Conservation (phyloP, 2,888 invertebrate species). For the Acleris laterana region DNA sequence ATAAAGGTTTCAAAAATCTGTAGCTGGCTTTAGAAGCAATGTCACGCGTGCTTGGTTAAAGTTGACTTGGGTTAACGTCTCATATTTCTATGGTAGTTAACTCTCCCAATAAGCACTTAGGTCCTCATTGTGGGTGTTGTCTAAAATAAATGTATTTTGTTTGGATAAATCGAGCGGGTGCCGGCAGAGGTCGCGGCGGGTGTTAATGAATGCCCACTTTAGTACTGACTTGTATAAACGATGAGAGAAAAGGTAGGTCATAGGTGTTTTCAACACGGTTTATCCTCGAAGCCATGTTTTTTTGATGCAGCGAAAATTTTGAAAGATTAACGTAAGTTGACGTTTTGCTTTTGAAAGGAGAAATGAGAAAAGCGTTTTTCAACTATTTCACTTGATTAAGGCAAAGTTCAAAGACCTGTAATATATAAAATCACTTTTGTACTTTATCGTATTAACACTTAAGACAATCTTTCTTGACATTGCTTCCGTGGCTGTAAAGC, state of each 20-base stretch:
- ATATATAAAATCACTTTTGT: no score
- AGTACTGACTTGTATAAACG: conserved; percentile 40
- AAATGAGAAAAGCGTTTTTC: no score
- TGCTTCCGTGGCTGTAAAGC: no score
- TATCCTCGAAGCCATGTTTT: not conserved
- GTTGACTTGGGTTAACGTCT: not conserved
- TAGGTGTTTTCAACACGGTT: not conserved
- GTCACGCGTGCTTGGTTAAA: conserved; percentile 39
- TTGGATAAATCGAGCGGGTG: conserved; percentile 69
- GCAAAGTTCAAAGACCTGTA: no score
- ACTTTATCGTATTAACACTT: no score
- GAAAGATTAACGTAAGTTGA: no score
- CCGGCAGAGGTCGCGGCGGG: conserved; percentile 57
- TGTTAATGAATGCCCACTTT: conserved; percentile 66
- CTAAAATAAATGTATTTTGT: conserved; percentile 76
- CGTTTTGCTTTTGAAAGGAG: no score
- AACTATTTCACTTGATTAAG: no score
- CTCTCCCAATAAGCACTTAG: conserved; percentile 70
- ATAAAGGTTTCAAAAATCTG: conserved; percentile 10
- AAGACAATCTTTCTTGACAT: no score
- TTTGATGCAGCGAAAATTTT: not conserved
- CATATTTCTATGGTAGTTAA: conserved; percentile 47
- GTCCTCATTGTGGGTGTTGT: conserved; percentile 61
- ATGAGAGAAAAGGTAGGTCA: conserved; percentile 17
- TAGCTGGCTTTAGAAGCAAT: conserved; percentile 43